These are phyloP conservation scores for Caprella mutica DNA, from an alignment of 2,888 invertebrate species.

Conservation along the genomic window DNA sequence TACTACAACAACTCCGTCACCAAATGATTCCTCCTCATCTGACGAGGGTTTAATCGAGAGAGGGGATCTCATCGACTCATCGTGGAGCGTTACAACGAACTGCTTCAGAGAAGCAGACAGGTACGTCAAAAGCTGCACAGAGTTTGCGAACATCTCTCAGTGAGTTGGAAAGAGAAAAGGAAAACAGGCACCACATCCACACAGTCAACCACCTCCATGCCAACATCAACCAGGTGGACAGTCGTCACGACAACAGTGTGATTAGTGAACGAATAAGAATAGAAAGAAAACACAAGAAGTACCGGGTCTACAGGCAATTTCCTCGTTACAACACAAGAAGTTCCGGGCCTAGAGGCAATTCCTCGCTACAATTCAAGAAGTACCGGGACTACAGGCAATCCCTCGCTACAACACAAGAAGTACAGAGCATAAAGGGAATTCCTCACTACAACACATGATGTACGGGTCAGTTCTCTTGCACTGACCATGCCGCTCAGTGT, in stretches of 20 bases:
- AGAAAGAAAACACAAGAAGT: conserved; percentile 2
- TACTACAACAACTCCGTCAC: no score
- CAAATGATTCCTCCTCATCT: no score
- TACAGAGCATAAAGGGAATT: no score
- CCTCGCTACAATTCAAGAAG: no score
- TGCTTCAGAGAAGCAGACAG: neutral
- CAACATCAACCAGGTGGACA: no score
- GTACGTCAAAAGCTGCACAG: neutral
- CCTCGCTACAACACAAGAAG: no score
- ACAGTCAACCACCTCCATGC: no score
- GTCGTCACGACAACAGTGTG: neutral
- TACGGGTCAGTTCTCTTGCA: no score
- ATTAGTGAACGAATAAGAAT: neutral
- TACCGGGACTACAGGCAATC: no score
- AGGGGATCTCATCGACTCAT: conserved; percentile 4
- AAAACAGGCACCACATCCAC: neutral
- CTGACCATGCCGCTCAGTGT: no score
- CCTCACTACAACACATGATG: no score
- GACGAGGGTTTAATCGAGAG: no score
- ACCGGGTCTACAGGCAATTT: neutral
- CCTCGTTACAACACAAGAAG: neutral
- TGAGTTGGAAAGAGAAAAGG: neutral
- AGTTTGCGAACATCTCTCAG: neutral
- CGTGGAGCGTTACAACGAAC: conserved; percentile 1
- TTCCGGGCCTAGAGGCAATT: neutral